Conservation (phyloP, 1,140 invertebrate genomes). For the Lordiphosa collinella region DNA sequence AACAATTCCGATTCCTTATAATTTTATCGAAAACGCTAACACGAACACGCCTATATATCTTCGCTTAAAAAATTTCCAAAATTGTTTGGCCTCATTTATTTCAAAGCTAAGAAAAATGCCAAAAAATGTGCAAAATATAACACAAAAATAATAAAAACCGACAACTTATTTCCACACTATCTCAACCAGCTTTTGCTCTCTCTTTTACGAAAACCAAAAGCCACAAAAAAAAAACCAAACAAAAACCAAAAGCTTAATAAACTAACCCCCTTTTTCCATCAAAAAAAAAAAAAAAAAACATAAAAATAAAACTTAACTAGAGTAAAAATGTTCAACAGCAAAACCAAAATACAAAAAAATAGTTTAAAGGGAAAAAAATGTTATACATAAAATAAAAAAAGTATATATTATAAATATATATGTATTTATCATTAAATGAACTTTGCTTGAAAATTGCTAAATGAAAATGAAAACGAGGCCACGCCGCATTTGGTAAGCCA, state of each 20-base stretch:
- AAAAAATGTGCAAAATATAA: constrained; percentile 11
- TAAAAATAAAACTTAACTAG: constrained; percentile 23
- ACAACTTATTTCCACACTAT: not conserved
- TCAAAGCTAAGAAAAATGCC: constrained; percentile 17
- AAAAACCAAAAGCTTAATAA: constrained; percentile 46
- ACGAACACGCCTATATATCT: too few relatives aligned
- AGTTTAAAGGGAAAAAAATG: constrained; percentile 52
- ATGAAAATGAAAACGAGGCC: constrained; percentile 25
- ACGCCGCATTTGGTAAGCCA: too few relatives aligned
- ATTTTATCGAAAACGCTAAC: too few relatives aligned
- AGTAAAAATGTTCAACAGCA: constrained; percentile 55
- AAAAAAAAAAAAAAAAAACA: constrained; percentile 36
- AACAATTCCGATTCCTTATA: too few relatives aligned
- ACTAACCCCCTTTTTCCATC: constrained; percentile 56
- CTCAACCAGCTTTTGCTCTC: not conserved
- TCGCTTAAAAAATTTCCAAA: constrained; percentile 15
- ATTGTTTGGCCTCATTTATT: constrained; percentile 12
- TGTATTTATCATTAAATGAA: constrained; percentile 40
- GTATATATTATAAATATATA: constrained; percentile 54
- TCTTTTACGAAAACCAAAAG: constrained; percentile 9
- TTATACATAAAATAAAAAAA: constrained; percentile 53
- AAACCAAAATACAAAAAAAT: constrained; percentile 55
- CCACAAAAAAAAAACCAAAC: constrained; percentile 6
- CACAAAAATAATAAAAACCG: constrained; percentile 1
- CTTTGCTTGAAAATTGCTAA: constrained; percentile 25